These are phyloP conservation scores for Terrapene triunguis DNA, from an alignment of 2,113 vertebrate genomes.

Conservation along the genomic window DNA sequence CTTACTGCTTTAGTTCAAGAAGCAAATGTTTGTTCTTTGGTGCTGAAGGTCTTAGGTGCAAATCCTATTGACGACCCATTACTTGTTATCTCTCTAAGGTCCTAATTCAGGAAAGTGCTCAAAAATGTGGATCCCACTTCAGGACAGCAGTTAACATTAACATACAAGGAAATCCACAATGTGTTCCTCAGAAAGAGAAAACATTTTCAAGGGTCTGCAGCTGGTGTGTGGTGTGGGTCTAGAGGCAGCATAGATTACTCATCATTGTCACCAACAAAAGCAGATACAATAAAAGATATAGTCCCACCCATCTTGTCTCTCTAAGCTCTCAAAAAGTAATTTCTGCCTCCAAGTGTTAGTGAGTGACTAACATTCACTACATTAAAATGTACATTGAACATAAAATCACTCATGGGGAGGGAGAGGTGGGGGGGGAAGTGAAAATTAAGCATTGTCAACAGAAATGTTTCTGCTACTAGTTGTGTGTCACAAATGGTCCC, in stretches of 20 bases:
- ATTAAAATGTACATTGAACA: background rate
- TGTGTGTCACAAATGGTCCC: background rate
- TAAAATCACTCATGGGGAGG: background rate
- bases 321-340: background rate
- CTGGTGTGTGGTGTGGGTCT: background rate
- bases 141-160: background rate
- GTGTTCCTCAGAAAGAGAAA: background rate
- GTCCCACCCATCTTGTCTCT: background rate
- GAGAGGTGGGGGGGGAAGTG: background rate
- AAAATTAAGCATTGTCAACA: background rate
- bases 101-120: background rate
- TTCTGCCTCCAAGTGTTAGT: background rate
- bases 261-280: background rate
- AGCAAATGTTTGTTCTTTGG: accelerated
- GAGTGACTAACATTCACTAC: accelerated
- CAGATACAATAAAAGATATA: background rate
- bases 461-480: background rate
- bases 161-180: background rate
- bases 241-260: background rate
- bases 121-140: background rate
- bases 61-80: background rate
- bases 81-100: background rate
- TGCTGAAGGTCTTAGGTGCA: background rate
- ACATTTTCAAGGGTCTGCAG: background rate
- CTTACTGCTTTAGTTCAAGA: background rate